Evolutionary conservation across 1,140 invertebrate genomes (phyloP).

Genomic region (Vollenhovia emeryi): DNA sequence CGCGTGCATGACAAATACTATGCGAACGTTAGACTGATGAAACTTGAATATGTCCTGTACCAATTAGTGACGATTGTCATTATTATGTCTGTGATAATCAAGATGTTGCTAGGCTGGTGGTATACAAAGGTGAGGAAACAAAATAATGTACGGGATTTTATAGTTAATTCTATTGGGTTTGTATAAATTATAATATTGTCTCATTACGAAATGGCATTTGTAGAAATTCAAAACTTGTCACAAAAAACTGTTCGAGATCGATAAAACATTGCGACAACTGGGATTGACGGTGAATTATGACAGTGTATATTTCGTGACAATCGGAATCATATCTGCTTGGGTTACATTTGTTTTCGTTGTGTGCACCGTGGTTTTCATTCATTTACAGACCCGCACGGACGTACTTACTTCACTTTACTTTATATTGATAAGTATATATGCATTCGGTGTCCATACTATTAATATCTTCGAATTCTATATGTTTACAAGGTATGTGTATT

Average conservation of each 20-base stretch:
- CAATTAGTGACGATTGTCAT: neutral
- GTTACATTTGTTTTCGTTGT: neutral
- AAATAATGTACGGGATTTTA: neutral
- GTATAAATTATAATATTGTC: neutral
- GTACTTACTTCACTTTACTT: neutral
- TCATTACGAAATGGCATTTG: neutral
- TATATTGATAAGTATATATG: neutral
- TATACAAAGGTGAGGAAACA: conserved; percentile 42
- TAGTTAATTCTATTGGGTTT: too few species aligned
- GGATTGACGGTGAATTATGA: neutral
- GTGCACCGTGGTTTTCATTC: neutral
- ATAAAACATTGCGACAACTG: conserved; percentile 45
- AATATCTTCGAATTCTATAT: conserved; percentile 20
- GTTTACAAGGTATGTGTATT: conserved; percentile 10
- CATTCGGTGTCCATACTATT: neutral
- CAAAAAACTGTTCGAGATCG: conserved; percentile 23
- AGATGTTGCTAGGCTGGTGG: conserved; percentile 13
- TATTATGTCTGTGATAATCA: neutral
- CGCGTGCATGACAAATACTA: neutral
- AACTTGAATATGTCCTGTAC: neutral
- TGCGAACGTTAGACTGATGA: neutral
- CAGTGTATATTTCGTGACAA: neutral
- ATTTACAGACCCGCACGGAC: neutral
- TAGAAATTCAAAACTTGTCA: neutral
- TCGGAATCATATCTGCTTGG: neutral